These are phyloP conservation scores for Propithecus deckenii DNA, from an alignment of 2,797 vertebrate species.

Conservation along the genomic window DNA sequence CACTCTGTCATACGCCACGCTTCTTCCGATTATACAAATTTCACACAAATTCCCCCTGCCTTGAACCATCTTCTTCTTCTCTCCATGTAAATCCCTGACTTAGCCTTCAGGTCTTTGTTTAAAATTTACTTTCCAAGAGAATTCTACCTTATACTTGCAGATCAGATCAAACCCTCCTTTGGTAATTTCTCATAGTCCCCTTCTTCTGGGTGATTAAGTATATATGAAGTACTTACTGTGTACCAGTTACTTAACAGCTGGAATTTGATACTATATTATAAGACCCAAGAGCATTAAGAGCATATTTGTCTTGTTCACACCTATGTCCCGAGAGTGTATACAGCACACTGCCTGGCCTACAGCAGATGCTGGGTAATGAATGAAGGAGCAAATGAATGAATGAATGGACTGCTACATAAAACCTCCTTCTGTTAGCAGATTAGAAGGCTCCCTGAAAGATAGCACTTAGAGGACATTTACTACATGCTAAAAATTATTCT, in stretches of 20 bases:
- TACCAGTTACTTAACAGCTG: background rate
- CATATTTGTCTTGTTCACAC: background rate
- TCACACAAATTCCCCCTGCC: background rate
- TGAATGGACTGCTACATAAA: background rate
- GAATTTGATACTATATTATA: background rate
- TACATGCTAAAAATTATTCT: background rate
- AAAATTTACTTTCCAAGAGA: background rate
- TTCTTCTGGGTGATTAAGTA: background rate
- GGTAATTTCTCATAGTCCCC: background rate
- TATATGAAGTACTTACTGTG: background rate
- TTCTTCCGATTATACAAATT: background rate
- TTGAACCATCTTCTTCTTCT: background rate
- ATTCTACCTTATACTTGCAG: background rate
- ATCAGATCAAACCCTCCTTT: background rate
- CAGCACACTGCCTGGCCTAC: background rate
- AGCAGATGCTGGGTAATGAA: background rate
- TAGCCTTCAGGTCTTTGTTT: background rate
- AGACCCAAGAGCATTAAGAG: background rate
- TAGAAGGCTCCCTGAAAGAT: background rate
- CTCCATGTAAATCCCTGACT: background rate
- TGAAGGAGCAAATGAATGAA: background rate
- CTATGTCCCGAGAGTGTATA: background rate
- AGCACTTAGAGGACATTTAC: background rate
- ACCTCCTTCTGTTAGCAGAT: background rate
- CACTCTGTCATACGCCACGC: accelerated